Conservation (phyloP, 2,113 vertebrate species). For the Herpetotheres cachinnans region DNA sequence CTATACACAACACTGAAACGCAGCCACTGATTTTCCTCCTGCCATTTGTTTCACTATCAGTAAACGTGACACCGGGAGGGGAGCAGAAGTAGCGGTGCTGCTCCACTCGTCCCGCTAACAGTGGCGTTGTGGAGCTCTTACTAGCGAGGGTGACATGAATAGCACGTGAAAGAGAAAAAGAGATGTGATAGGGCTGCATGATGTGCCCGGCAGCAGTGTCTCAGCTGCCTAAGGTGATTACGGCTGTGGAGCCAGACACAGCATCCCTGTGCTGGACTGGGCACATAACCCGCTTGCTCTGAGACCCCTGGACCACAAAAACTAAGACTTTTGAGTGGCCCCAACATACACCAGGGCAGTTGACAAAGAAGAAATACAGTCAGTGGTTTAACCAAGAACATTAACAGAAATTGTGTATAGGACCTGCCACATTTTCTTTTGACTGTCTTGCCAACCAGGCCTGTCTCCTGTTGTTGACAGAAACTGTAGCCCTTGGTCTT, state of each 20-base stretch:
- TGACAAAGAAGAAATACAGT: background rate
- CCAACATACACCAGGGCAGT: background rate
- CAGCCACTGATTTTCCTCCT: background rate
- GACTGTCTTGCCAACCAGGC: background rate
- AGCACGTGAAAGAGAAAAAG: background rate
- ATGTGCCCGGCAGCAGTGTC: background rate
- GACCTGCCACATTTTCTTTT: background rate
- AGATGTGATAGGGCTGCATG: background rate
- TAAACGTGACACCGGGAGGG: rapidly evolving
- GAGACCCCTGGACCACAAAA: background rate
- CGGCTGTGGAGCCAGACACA: background rate
- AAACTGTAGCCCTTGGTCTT: background rate
- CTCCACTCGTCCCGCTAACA: background rate
- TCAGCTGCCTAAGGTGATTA: background rate
- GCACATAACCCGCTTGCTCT: background rate
- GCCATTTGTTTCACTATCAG: background rate
- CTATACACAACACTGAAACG: background rate
- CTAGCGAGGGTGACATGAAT: rapidly evolving
- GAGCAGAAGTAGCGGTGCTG: background rate
- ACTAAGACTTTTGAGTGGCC: background rate
- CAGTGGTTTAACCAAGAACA: background rate
- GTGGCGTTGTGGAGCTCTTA: background rate
- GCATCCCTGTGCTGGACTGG: background rate
- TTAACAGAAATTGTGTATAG: background rate
- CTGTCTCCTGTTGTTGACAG: background rate